Percentiles rank a stretch among this genome's conserved stretches.
Evolutionary conservation across 2,888 invertebrate genomes (phyloP).

Genomic region (Scaptodrosophila latifasciaeformis): DNA sequence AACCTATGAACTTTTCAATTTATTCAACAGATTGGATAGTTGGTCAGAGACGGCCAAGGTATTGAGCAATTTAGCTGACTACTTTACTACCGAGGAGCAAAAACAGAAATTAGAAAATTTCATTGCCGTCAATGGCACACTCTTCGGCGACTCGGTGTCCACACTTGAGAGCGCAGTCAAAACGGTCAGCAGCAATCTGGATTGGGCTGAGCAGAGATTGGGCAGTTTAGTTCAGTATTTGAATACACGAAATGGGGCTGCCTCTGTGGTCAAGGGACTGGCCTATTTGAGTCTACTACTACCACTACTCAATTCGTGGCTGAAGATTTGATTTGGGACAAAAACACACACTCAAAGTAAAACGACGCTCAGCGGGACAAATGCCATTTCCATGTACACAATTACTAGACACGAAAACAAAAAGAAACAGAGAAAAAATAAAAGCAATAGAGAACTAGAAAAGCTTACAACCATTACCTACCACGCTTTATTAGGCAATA

Average conservation of each 20-base stretch:
- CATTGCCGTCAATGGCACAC: slow-evolving; percentile 24
- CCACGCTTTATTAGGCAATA: slow-evolving; percentile 54
- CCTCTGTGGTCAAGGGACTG: not conserved
- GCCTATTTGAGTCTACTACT: slow-evolving; percentile 8
- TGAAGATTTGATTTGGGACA: slow-evolving; percentile 21
- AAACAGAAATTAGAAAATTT: slow-evolving; percentile 42
- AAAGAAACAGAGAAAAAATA: too few species aligned
- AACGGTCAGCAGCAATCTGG: slow-evolving; percentile 56
- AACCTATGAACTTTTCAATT: too few species aligned
- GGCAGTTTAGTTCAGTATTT: slow-evolving; percentile 43
- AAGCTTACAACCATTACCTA: slow-evolving; percentile 26
- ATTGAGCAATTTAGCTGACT: slow-evolving; percentile 47
- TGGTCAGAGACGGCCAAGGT: slow-evolving; percentile 54
- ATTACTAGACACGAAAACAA: slow-evolving; percentile 48
- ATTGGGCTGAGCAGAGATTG: slow-evolving; percentile 61
- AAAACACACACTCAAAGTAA: not conserved
- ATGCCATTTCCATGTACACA: slow-evolving; percentile 59
- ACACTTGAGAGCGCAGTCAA: slow-evolving; percentile 46
- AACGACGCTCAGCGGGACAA: slow-evolving; percentile 44
- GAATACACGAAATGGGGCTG: slow-evolving; percentile 30
- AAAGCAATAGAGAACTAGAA: too few species aligned
- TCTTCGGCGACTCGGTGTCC: slow-evolving; percentile 42
- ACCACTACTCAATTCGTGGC: slow-evolving; percentile 14
- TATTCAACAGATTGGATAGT: slow-evolving; percentile 45
- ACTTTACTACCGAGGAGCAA: slow-evolving; percentile 56